Conservation (phyloP, 2,113 vertebrate species). For the Notarius lentiginosus region DNA sequence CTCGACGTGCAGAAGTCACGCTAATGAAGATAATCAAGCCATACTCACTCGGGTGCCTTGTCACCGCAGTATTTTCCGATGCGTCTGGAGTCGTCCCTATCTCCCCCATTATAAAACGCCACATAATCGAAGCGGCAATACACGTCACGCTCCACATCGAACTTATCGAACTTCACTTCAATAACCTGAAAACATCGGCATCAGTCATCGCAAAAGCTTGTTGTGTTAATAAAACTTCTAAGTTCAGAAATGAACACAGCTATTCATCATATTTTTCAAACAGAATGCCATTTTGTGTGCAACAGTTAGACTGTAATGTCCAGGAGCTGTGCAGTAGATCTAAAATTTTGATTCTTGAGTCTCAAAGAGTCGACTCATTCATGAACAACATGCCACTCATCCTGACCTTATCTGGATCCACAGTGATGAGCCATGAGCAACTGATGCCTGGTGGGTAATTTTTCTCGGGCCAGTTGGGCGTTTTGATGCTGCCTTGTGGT, state of each 20-base stretch:
- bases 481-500: constrained; percentile 79
- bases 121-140: constrained; percentile 91
- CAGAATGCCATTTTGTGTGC: background rate
- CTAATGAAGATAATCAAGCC: background rate
- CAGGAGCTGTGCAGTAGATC: background rate
- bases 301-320: background rate
- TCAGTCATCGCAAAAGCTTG: background rate
- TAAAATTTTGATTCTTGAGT: background rate
- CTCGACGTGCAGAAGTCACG: background rate
- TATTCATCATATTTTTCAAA: background rate
- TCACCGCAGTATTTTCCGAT: constrained; percentile 86
- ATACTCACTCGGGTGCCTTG: constrained; percentile 73
- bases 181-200: constrained; percentile 71
- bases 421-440: constrained; percentile 89
- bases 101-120: constrained; percentile 81
- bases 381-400: background rate
- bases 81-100: constrained; percentile 75
- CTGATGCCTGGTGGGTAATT: constrained; percentile 85
- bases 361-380: background rate
- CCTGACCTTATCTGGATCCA: constrained; percentile 76
- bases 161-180: constrained; percentile 83
- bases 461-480: constrained; percentile 87
- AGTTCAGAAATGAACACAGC: background rate
- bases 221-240: background rate
- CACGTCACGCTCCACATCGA: constrained; percentile 79